Conservation (phyloP, 2,888 invertebrate genomes). For the Gerris lacustris region DNA sequence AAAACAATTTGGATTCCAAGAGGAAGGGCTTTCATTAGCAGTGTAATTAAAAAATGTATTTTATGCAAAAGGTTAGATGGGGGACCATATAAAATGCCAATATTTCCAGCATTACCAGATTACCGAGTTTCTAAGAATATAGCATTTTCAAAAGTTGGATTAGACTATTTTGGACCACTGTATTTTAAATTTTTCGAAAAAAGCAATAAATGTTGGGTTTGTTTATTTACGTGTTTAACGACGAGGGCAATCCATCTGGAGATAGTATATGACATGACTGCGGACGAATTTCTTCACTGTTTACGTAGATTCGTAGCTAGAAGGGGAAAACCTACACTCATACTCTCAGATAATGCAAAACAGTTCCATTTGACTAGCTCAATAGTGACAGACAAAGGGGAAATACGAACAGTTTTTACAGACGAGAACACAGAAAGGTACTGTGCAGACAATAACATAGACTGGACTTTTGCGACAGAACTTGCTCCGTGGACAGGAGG, state of each 20-base stretch:
- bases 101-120: background rate
- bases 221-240: constrained; percentile 7
- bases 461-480: constrained; percentile 5
- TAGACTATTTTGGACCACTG: background rate
- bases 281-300: constrained; percentile 6
- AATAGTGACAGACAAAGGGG: background rate
- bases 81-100: background rate
- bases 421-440: background rate
- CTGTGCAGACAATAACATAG: background rate
- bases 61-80: background rate
- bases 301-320: constrained; percentile 8
- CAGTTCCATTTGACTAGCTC: constrained; percentile 5
- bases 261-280: constrained; percentile 8
- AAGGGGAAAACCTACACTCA: background rate
- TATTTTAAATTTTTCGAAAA: background rate
- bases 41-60: no score
- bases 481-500: constrained; percentile 13
- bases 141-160: background rate
- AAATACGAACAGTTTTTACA: background rate
- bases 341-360: constrained; percentile 14
- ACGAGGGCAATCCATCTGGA: constrained; percentile 13
- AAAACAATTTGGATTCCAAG: no score
- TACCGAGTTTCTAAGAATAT: background rate
- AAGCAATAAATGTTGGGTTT: constrained; percentile 31
- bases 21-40: no score